A percentile compares a stretch with the other conserved stretches of the same genome.
Conservation (phyloP, 2,888 invertebrate species). For the Amiota communis region DNA sequence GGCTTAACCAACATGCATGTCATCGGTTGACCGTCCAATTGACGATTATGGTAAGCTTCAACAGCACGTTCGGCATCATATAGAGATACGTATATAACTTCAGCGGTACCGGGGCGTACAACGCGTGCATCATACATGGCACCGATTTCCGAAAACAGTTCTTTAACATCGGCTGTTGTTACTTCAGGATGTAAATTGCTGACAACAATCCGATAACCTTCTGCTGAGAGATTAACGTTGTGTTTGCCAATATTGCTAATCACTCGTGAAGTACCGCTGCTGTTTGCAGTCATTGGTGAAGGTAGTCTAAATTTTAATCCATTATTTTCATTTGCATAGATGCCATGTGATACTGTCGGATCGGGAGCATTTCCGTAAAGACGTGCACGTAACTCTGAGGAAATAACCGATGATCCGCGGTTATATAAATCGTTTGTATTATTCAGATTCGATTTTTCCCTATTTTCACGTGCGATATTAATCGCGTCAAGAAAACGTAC, state of each 20-base stretch:
- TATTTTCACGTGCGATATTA: no score
- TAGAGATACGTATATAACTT: constrained; percentile 89
- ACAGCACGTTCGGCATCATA: constrained; percentile 93
- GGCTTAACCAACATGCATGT: constrained; percentile 90
- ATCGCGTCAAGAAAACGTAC: no score
- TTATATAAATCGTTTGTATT: constrained; percentile 41
- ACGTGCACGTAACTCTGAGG: constrained; percentile 71
- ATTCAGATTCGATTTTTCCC: constrained; percentile 46
- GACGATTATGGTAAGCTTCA: constrained; percentile 93
- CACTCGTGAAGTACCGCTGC: neutral
- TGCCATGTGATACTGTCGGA: constrained; percentile 71
- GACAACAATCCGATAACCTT: constrained; percentile 89
- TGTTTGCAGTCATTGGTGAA: constrained; percentile 23
- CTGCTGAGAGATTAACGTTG: constrained; percentile 36
- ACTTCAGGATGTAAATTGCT: constrained; percentile 91
- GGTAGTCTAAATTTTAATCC: constrained; percentile 25
- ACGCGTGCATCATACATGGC: constrained; percentile 87
- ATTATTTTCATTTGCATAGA: constrained; percentile 68
- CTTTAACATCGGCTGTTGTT: constrained; percentile 92
- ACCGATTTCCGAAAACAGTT: constrained; percentile 94
- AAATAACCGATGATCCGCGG: constrained; percentile 67
- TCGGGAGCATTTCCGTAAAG: constrained; percentile 69
- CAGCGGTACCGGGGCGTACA: constrained; percentile 90
- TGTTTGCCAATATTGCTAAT: neutral
- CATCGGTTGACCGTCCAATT: constrained; percentile 95